These are phyloP conservation scores for Pyrgus malvae DNA, from an alignment of 2,888 invertebrate genomes.

Conservation along the genomic window DNA sequence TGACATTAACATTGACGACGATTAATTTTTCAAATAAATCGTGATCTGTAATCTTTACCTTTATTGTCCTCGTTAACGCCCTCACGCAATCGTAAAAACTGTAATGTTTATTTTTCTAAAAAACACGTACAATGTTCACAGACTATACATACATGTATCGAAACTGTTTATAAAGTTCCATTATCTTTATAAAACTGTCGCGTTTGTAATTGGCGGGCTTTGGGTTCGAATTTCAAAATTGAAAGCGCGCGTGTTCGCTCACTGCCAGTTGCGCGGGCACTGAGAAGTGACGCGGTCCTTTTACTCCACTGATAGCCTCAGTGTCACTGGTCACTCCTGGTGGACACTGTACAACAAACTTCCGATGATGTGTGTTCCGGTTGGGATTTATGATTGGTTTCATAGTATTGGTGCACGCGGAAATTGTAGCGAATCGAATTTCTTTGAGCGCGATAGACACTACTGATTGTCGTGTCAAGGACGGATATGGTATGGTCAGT, in stretches of 20 bases:
- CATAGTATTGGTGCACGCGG: slow-evolving; percentile 39
- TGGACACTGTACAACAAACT: slow-evolving; percentile 55
- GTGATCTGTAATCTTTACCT: slow-evolving; percentile 44
- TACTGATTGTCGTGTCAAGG: slow-evolving; percentile 16
- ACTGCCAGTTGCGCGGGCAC: slow-evolving; percentile 65
- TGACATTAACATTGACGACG: neutral
- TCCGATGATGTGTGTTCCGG: slow-evolving; percentile 72
- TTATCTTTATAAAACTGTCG: slow-evolving; percentile 39
- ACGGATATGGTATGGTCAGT: slow-evolving; percentile 29
- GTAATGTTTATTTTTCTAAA: slow-evolving; percentile 41
- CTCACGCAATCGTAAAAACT: slow-evolving; percentile 42
- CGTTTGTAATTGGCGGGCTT: slow-evolving; percentile 54
- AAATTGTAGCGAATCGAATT: slow-evolving; percentile 41
- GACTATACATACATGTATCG: slow-evolving; percentile 38
- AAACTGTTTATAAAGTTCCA: slow-evolving; percentile 27
- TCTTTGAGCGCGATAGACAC: slow-evolving; percentile 26
- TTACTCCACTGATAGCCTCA: slow-evolving; percentile 57
- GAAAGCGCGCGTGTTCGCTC: slow-evolving; percentile 56
- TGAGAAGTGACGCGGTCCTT: slow-evolving; percentile 60
- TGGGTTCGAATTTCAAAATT: slow-evolving; percentile 31
- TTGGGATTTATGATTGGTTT: slow-evolving; percentile 47
- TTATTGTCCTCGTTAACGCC: slow-evolving; percentile 45
- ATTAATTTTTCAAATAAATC: slow-evolving; percentile 1
- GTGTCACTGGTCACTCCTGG: slow-evolving; percentile 57
- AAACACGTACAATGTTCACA: slow-evolving; percentile 45